Conservation (phyloP, 2,797 vertebrate species). For the Yasuhikotakia modesta region DNA sequence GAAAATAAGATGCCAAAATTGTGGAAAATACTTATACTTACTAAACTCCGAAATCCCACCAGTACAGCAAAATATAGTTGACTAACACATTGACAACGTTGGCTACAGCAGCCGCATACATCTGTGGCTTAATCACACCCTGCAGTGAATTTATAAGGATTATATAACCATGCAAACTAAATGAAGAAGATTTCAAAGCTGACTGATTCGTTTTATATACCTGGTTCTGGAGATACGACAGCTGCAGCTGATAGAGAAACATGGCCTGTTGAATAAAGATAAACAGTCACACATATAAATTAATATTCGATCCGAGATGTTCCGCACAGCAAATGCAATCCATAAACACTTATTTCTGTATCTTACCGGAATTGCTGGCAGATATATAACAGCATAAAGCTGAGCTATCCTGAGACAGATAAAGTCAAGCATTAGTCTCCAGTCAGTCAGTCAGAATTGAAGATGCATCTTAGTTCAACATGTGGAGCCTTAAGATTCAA, state of each 20-base stretch:
- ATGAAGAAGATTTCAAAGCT: not conserved
- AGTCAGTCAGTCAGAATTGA: not conserved
- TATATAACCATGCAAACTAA: not conserved
- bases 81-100: constrained; percentile 84
- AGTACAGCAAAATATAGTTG: constrained; percentile 83
- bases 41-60: constrained; percentile 84
- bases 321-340: not conserved
- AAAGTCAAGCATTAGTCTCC: not conserved
- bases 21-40: constrained; percentile 69
- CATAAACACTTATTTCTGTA: not conserved
- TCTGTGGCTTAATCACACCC: constrained; percentile 88
- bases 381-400: constrained; percentile 85
- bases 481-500: not conserved
- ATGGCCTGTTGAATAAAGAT: constrained; percentile 73
- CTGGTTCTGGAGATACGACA: constrained; percentile 88
- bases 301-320: constrained; percentile 1
- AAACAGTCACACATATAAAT: not conserved
- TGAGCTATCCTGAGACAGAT: constrained; percentile 84
- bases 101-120: constrained; percentile 78
- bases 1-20: not conserved
- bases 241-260: constrained; percentile 84
- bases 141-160: constrained; percentile 61
- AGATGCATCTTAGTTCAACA: not conserved
- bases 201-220: constrained; percentile 63
- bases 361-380: constrained; percentile 91